Evolutionary conservation across 2,888 invertebrate genomes (phyloP).

Genomic region (Ochropleura plecta): DNA sequence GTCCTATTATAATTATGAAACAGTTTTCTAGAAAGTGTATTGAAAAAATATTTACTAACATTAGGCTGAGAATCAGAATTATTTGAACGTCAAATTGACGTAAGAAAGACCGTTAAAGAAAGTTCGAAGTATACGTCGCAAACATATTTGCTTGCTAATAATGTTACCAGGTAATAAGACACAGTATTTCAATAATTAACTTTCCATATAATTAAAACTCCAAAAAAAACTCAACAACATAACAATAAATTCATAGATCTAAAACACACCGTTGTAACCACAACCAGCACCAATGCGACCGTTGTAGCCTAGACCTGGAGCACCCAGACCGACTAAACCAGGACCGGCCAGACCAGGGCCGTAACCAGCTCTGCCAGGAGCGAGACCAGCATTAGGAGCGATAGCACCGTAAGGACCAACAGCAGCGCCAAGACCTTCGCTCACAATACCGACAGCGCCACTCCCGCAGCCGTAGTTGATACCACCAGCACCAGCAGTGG

Average conservation of each 20-base stretch:
- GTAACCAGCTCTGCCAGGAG: slow-evolving; percentile 31
- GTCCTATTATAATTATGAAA: too few species aligned
- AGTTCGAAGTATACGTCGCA: neutral
- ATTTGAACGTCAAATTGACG: too few species aligned
- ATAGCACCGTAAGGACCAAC: slow-evolving; percentile 25
- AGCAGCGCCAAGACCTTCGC: slow-evolving; percentile 48
- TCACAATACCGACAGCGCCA: slow-evolving; percentile 51
- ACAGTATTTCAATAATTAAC: slow-evolving; percentile 1
- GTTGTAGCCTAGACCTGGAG: slow-evolving; percentile 21
- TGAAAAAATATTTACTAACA: too few species aligned
- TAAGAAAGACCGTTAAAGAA: too few species aligned
- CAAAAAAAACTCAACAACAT: slow-evolving; percentile 39
- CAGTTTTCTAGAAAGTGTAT: too few species aligned
- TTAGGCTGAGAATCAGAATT: too few species aligned
- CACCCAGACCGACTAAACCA: slow-evolving; percentile 12
- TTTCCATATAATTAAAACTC: slow-evolving; percentile 43
- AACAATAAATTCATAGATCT: slow-evolving; percentile 21
- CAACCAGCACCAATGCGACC: slow-evolving; percentile 12
- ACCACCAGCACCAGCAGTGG: slow-evolving; percentile 68
- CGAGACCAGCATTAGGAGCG: slow-evolving; percentile 27
- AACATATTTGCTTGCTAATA: neutral
- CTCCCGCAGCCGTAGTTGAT: slow-evolving; percentile 64
- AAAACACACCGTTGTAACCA: slow-evolving; percentile 37
- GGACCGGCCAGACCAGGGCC: slow-evolving; percentile 29
- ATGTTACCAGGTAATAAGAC: neutral